These are phyloP conservation scores for Penelope pileata DNA, from an alignment of 2,113 vertebrate genomes.

Conservation along the genomic window DNA sequence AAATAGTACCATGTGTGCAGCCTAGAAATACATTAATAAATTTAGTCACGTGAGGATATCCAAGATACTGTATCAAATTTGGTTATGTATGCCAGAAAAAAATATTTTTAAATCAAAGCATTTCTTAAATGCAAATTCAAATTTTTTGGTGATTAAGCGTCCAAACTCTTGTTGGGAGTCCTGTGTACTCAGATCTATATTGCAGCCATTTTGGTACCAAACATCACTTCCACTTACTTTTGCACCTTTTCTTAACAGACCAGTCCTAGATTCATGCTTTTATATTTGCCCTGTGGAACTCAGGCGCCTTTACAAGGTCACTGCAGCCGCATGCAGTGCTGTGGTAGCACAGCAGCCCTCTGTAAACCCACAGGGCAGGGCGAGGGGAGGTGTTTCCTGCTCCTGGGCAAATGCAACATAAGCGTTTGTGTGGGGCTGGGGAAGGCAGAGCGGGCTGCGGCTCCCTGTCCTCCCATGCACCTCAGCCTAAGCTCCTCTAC, in stretches of 20 bases:
- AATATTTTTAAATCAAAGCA: neutral
- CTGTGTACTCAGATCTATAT: neutral
- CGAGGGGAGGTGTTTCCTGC: fast-evolving
- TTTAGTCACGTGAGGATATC: neutral
- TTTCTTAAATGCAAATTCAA: neutral
- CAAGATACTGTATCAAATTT: neutral
- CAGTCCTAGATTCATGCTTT: neutral
- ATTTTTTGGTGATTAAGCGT: neutral
- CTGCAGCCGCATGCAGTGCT: neutral
- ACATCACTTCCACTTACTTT: neutral
- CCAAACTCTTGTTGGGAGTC: neutral
- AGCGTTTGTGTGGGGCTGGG: neutral
- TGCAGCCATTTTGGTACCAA: fast-evolving
- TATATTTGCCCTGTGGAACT: neutral
- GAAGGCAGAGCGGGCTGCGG: neutral
- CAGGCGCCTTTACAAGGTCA: neutral
- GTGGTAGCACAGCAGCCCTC: neutral
- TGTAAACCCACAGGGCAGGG: neutral
- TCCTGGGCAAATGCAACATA: neutral
- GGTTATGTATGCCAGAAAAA: neutral
- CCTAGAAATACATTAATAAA: neutral
- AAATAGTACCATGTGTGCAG: neutral
- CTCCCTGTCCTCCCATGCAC: too few relatives aligned
- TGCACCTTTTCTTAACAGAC: neutral
- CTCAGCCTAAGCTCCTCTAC: neutral